These are phyloP conservation scores for Hypotaenidia okinawae DNA, from an alignment of 2,797 vertebrate genomes.

Conservation along the genomic window DNA sequence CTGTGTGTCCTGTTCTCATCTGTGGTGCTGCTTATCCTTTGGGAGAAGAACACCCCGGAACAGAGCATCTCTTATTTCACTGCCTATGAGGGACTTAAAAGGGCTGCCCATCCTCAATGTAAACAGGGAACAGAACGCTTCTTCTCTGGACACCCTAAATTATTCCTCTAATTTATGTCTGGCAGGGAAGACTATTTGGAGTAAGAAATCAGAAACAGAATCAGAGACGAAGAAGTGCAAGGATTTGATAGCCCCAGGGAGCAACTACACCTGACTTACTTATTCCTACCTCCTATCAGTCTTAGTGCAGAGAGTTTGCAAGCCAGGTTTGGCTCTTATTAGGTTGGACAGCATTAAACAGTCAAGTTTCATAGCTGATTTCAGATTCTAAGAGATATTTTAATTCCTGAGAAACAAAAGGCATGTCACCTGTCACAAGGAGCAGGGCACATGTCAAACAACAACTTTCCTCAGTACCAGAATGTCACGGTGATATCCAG, in stretches of 20 bases:
- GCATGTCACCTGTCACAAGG: not conserved
- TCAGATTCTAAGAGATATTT: not conserved
- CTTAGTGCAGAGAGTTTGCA: not conserved
- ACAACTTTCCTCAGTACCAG: not conserved
- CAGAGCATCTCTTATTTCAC: not conserved
- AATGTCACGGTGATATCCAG: not conserved
- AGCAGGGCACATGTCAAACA: not conserved
- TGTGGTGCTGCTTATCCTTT: not conserved
- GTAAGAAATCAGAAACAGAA: not conserved
- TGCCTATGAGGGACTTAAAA: not conserved
- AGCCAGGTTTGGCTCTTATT: not conserved
- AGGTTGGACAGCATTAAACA: not conserved
- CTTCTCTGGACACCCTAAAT: not conserved
- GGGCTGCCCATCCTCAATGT: rapidly evolving
- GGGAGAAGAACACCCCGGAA: not conserved
- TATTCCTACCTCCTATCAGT: not conserved
- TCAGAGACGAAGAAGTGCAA: not conserved
- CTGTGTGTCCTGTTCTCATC: rapidly evolving
- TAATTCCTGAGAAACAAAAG: not conserved
- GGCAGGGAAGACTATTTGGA: not conserved
- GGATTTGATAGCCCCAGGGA: not conserved
- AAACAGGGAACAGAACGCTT: not conserved
- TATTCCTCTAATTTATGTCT: not conserved
- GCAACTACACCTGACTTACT: not conserved
- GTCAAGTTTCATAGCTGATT: not conserved